Conservation (phyloP, 2,888 invertebrate species). For the Plusia festucae region DNA sequence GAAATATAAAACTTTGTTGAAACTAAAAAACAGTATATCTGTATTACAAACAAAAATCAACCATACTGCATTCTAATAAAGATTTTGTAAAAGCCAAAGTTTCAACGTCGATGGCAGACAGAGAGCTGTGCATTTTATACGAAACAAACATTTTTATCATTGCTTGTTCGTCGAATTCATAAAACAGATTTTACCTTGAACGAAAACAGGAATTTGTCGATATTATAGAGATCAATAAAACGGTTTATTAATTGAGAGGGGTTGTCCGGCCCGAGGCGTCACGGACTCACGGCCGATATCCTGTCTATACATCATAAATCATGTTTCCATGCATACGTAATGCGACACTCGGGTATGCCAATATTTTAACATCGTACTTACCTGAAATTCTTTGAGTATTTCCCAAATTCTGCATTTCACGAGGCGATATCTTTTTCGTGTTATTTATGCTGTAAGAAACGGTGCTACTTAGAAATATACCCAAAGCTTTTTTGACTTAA, state of each 20-base stretch:
- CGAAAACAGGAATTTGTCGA: not conserved
- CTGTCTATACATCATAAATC: conserved; percentile 20
- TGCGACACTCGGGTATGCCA: conserved; percentile 15
- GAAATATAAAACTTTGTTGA: not conserved
- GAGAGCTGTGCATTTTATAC: no score
- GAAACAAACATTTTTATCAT: not conserved
- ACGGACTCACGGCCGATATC: conserved; percentile 31
- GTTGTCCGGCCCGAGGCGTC: conserved; percentile 7
- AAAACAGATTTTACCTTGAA: not conserved
- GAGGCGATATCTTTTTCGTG: conserved; percentile 8
- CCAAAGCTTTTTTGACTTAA: no score
- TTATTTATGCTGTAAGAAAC: conserved; percentile 25
- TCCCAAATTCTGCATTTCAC: conserved; percentile 5
- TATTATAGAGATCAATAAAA: not conserved
- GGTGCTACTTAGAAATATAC: no score
- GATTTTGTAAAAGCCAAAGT: no score
- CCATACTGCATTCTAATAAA: no score
- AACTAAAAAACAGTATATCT: not conserved
- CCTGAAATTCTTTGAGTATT: conserved; percentile 29
- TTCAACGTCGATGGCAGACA: no score
- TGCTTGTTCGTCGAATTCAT: not conserved
- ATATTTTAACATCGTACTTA: conserved; percentile 33
- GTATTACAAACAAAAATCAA: no score
- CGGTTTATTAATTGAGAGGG: not conserved
- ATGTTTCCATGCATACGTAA: conserved; percentile 42